phyloP scores from a whole-genome alignment of 2,888 invertebrate species.

The Colostygia pectinataria region DNA sequence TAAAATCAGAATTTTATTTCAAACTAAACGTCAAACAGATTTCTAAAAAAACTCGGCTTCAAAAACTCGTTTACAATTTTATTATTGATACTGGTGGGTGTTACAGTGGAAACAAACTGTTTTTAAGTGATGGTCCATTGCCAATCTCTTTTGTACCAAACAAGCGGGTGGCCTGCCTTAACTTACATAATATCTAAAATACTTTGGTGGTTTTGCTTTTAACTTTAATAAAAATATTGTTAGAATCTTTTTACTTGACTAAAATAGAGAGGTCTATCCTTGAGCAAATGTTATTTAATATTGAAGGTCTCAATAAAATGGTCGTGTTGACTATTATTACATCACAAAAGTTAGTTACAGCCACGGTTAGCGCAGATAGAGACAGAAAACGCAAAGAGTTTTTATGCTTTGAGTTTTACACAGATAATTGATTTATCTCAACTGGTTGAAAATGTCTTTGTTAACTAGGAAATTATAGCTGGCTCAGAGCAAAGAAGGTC shows the following conservation, averaged over 20 bases:
- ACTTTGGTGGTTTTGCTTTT: conserved; percentile 53
- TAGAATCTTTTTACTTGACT: conserved; percentile 7
- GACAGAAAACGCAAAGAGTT: conserved; percentile 24
- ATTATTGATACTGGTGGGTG: conserved; percentile 3
- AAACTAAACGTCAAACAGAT: too few relatives aligned
- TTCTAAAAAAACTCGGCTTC: too few relatives aligned
- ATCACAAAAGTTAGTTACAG: conserved; percentile 23
- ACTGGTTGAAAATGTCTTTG: conserved; percentile 24
- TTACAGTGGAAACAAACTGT: conserved; percentile 46
- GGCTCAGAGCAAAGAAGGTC: too few relatives aligned
- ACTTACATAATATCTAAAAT: conserved; percentile 64
- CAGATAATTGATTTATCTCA: conserved; percentile 32
- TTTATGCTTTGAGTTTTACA: conserved; percentile 28
- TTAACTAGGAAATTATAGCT: conserved; percentile 23
- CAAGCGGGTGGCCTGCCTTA: conserved; percentile 50
- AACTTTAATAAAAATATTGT: conserved; percentile 10
- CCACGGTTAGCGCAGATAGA: too few relatives aligned
- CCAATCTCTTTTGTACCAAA: conserved; percentile 62
- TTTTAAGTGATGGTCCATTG: conserved; percentile 55
- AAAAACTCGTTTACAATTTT: too few relatives aligned
- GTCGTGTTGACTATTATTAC: conserved; percentile 10
- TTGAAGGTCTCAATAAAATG: conserved; percentile 12
- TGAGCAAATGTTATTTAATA: background rate
- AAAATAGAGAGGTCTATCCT: conserved; percentile 5
- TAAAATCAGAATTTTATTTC: too few relatives aligned